phyloP scores from a whole-genome alignment of 2,113 vertebrate species.

The Xerus inauris region DNA sequence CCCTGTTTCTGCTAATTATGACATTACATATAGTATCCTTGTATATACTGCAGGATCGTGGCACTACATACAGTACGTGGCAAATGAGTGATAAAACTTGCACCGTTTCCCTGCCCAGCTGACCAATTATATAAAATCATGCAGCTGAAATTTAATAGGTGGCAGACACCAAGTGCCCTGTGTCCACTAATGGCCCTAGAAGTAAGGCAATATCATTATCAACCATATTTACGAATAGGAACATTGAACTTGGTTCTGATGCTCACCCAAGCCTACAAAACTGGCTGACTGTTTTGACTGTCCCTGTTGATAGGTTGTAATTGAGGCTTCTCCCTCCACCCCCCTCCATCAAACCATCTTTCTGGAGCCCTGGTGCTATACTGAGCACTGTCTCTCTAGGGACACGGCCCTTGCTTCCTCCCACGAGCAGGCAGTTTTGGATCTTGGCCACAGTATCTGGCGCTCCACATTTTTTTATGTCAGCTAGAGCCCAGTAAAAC shows the following conservation, averaged over 20 bases:
- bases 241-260: background rate
- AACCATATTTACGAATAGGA: background rate
- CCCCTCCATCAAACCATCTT: background rate
- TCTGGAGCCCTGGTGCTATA: rapidly evolving
- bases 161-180: background rate
- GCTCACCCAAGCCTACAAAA: background rate
- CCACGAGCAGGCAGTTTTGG: background rate
- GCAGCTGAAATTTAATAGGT: background rate
- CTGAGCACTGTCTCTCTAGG: background rate
- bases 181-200: background rate
- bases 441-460: background rate
- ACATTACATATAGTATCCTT: background rate
- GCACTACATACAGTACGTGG: background rate
- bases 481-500: background rate
- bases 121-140: background rate
- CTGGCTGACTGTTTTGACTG: too few species aligned
- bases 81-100: background rate
- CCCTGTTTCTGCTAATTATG: background rate
- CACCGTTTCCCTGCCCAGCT: background rate
- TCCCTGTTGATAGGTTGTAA: background rate
- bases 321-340: rapidly evolving
- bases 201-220: background rate
- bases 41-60: background rate
- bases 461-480: background rate
- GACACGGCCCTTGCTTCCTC: background rate